Percentiles rank a stretch among this genome's conserved stretches.
Conservation (phyloP, 2,113 vertebrate species). For the Tyrannus savana region DNA sequence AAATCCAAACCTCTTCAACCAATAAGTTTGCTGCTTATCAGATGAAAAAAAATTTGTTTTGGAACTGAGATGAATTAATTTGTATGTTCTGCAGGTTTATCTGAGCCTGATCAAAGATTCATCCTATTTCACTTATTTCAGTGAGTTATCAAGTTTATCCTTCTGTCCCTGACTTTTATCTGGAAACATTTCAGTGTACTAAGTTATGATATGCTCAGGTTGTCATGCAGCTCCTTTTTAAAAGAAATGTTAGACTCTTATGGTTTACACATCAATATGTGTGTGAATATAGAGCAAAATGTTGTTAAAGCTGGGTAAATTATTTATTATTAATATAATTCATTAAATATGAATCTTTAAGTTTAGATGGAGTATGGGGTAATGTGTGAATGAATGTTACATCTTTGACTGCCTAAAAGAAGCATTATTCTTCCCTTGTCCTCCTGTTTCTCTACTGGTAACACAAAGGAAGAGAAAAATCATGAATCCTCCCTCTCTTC, state of each 20-base stretch:
- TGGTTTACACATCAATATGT: not conserved
- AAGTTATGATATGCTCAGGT: not conserved
- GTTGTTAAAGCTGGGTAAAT: not conserved
- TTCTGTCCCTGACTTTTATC: not conserved
- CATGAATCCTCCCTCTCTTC: constrained; percentile 2
- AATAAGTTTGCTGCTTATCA: not conserved
- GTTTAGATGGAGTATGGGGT: not conserved
- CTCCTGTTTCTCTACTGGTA: not conserved
- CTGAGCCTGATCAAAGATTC: not conserved
- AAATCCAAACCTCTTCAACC: not conserved
- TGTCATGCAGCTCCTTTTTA: not conserved
- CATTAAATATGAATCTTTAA: not conserved
- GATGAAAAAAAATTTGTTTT: not conserved
- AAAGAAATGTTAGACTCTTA: not conserved
- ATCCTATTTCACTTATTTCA: not conserved
- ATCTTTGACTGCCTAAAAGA: not conserved
- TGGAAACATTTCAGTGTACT: not conserved
- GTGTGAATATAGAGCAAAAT: not conserved
- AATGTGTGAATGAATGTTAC: not conserved
- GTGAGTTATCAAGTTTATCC: not conserved
- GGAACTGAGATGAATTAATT: not conserved
- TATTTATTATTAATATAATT: not conserved
- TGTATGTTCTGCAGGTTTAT: not conserved
- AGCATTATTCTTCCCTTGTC: not conserved
- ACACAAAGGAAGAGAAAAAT: not conserved